phyloP scores from a whole-genome alignment of 2,797 vertebrate species.

The Mormyrops attenuatus region DNA sequence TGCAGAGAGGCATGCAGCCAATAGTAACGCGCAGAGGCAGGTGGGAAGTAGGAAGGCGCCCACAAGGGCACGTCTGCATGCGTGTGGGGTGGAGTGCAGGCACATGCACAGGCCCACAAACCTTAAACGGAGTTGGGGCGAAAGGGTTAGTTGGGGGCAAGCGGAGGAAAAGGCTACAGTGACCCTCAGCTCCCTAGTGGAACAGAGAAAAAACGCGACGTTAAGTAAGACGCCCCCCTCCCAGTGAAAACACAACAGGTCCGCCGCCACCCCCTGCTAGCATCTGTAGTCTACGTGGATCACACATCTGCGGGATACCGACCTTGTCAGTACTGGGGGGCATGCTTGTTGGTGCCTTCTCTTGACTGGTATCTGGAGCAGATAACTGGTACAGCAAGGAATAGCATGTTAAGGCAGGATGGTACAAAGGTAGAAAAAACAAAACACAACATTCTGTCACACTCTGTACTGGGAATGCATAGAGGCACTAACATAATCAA shows the following conservation, averaged over 20 bases:
- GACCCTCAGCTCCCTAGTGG: slow-evolving; percentile 83
- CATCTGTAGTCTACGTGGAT: neutral
- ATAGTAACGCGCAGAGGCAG: neutral
- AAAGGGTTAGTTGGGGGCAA: slow-evolving; percentile 96
- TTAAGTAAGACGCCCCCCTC: slow-evolving; percentile 34
- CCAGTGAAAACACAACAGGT: neutral
- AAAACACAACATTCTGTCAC: neutral
- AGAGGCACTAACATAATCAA: slow-evolving; percentile 31
- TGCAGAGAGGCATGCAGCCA: neutral
- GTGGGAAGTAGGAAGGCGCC: neutral
- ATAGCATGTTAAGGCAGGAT: neutral
- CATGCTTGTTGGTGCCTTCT: slow-evolving; percentile 36
- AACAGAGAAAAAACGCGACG: slow-evolving; percentile 74
- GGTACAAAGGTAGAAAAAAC: neutral
- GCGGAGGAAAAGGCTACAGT: slow-evolving; percentile 81
- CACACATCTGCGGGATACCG: slow-evolving; percentile 32
- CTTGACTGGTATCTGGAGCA: slow-evolving; percentile 50
- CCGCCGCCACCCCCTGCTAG: neutral
- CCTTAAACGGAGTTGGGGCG: slow-evolving; percentile 96
- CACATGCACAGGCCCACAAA: slow-evolving; percentile 71
- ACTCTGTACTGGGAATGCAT: neutral
- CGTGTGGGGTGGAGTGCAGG: neutral
- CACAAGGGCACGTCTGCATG: neutral
- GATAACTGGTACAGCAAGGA: slow-evolving; percentile 16
- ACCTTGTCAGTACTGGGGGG: slow-evolving; percentile 58